Percentiles rank a stretch among this genome's conserved stretches.
phyloP scores from a whole-genome alignment of 2,113 vertebrate species.

The Cottus gobio region DNA sequence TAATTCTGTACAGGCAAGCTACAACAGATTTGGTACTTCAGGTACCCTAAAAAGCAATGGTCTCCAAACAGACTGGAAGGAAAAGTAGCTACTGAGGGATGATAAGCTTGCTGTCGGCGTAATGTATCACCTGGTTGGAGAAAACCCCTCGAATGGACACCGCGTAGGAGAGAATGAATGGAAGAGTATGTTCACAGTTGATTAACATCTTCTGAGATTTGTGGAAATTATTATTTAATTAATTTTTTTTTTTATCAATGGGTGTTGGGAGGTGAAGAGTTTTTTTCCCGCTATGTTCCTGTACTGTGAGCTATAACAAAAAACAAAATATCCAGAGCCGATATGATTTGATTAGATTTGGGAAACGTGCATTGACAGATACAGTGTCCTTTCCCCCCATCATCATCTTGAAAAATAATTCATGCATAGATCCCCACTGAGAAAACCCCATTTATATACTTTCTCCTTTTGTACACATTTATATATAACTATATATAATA shows the following conservation, averaged over 20 bases:
- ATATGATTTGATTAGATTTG: conserved; percentile 64
- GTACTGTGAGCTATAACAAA: conserved; percentile 40
- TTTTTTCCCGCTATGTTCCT: conserved; percentile 19
- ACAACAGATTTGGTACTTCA: conserved; percentile 16
- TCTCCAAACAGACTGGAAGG: conserved; percentile 7
- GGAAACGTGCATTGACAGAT: conserved; percentile 77
- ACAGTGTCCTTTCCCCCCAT: conserved; percentile 51
- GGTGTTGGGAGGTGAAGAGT: neutral
- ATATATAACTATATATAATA: conserved; percentile 83
- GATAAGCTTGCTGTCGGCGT: conserved; percentile 1
- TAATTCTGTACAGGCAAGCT: conserved; percentile 41
- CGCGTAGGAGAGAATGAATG: conserved; percentile 6
- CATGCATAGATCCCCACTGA: conserved; percentile 85
- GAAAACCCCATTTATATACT: conserved; percentile 81
- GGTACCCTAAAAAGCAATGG: conserved; percentile 30
- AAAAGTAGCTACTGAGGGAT: conserved; percentile 8
- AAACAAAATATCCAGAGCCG: conserved; percentile 32
- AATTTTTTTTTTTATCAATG: neutral
- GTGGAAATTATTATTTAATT: neutral
- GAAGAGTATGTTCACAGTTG: conserved; percentile 16
- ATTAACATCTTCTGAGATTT: conserved; percentile 8
- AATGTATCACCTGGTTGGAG: neutral
- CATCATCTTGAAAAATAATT: conserved; percentile 78
- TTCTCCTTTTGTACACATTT: conserved; percentile 83
- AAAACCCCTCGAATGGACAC: neutral